A percentile compares a stretch with the other conserved stretches of the same genome.
phyloP scores from a whole-genome alignment of 2,888 invertebrate species.

The Altica lythri region DNA sequence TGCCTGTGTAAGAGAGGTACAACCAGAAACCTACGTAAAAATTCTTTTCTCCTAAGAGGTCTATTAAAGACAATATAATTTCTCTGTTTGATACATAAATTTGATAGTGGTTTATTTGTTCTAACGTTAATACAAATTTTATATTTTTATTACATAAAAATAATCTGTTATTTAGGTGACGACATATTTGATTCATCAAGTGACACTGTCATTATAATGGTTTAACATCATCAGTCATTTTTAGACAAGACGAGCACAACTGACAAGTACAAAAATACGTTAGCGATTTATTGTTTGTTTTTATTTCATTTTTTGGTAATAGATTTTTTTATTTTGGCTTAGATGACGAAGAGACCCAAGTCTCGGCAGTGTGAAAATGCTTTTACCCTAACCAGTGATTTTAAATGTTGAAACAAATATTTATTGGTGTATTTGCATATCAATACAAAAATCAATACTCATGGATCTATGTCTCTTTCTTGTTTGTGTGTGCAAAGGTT shows the following conservation, averaged over 20 bases:
- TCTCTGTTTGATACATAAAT: no score
- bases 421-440: slow-evolving; percentile 43
- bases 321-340: slow-evolving; percentile 51
- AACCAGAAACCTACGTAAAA: no score
- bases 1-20: no score
- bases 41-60: no score
- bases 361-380: slow-evolving; percentile 64
- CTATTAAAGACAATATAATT: no score
- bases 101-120: no score
- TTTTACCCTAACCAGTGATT: slow-evolving; percentile 44
- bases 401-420: slow-evolving; percentile 36
- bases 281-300: slow-evolving; percentile 15
- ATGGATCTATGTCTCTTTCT: slow-evolving; percentile 44
- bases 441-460: slow-evolving; percentile 41
- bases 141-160: slow-evolving; percentile 6
- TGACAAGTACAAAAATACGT: slow-evolving; percentile 34
- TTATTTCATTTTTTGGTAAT: slow-evolving; percentile 12
- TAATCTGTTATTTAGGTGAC: slow-evolving; percentile 39
- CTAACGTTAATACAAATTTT: no score
- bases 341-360: slow-evolving; percentile 71
- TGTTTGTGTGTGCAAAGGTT: slow-evolving; percentile 42
- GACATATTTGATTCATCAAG: slow-evolving; percentile 42
- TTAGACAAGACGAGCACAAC: slow-evolving; percentile 30
- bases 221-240: slow-evolving; percentile 42
- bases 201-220: slow-evolving; percentile 55